Base-by-base conservation (phyloP, 2,797 vertebrate species). In the Merluccius polli region DNA sequence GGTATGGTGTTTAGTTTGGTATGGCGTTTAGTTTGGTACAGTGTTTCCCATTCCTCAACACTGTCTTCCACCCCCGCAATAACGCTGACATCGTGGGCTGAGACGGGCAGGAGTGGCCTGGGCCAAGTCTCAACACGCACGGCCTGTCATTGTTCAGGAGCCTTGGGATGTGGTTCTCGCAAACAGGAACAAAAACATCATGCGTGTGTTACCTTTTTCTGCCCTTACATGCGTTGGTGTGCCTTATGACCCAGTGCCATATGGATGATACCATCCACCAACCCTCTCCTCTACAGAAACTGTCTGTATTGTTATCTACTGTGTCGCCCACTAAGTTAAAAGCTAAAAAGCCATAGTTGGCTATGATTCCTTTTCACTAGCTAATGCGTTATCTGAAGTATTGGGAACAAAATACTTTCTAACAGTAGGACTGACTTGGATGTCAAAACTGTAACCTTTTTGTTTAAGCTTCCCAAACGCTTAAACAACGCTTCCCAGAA, bases 91-190 rank as follows among this genome's bases (percentile, higher is more conserved):
- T 59, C 52, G 16, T 4, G 52, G 24, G n/a, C 24, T 13, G 1
- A 6, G 59, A 13, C 24, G 59, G 59, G n/a, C 9, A 65, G 59
- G n/a, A 65, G 59, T 13, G 59, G 59, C 59, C 59, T 24, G 15
- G 59, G 59, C 59, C 59, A 65, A 13, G 59, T 65, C 59, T 65
- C 59, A 65, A 65, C 59, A 65, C 59, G 59, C 59, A 65, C 59
- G 2, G 59, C 59, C 36, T 38, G 36, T 38, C 10, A 12, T 12
- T 7, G 36, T 9, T 38, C 36, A 6, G 36, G 36, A 38, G 36
- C 36, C 13, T 27, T 12, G 59, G 24, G 59, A 65, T 27, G 59
- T 27, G 59, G 24, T 27, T 27, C 59, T 27, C n/a, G 24, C 59
- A 13, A 27, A 27, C 4, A 27, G 59, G 59, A 29, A 12, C 59